Conservation (phyloP, 2,797 vertebrate species). For the Cryptoprocta ferox region DNA sequence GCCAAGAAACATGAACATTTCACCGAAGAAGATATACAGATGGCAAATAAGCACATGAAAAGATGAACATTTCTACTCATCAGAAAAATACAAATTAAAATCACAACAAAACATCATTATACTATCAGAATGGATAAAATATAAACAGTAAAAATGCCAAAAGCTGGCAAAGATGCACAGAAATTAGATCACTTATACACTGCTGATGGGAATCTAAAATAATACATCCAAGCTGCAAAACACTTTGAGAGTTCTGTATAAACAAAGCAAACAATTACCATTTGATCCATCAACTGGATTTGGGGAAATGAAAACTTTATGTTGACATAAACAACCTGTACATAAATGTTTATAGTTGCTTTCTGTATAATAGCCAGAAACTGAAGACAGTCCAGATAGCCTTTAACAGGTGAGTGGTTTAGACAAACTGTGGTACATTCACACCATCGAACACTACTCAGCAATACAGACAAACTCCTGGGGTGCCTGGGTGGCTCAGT, state of each 20-base stretch:
- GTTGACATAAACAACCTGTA: not conserved
- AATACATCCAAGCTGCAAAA: not conserved
- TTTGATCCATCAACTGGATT: not conserved
- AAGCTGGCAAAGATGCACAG: not conserved
- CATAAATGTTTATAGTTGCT: not conserved
- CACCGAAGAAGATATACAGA: not conserved
- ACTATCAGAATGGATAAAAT: not conserved
- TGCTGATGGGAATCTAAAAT: not conserved
- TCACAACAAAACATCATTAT: not conserved
- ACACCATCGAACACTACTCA: not conserved
- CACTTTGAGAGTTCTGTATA: not conserved
- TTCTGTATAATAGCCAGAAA: constrained; percentile 21
- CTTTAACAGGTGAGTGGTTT: not conserved
- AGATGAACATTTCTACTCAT: not conserved
- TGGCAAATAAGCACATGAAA: not conserved
- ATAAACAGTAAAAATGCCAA: not conserved
- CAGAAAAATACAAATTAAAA: constrained; percentile 38
- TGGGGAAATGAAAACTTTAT: not conserved
- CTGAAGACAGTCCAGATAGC: not conserved
- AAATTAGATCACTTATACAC: not conserved
- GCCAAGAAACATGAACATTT: not conserved
- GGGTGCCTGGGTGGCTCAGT: too few relatives aligned
- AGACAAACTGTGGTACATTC: not conserved
- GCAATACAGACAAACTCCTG: not conserved
- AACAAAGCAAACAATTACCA: constrained; percentile 16